Percentiles rank a stretch among this genome's conserved stretches.
Evolutionary conservation across 2,888 invertebrate genomes (phyloP).

Genomic region (Geophilus truncorum): DNA sequence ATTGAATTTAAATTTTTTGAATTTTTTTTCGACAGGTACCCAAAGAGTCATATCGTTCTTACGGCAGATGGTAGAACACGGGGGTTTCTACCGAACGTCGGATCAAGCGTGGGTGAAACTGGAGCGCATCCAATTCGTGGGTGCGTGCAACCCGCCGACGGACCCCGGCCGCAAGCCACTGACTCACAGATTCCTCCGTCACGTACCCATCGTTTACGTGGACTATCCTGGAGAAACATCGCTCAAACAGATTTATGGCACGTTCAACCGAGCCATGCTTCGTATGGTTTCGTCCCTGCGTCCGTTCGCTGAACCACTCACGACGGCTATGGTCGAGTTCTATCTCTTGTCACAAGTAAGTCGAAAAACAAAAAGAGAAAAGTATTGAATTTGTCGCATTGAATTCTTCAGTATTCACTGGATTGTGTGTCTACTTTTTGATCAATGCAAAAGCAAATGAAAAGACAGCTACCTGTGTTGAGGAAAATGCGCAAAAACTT

Average conservation of each 20-base stretch:
- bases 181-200: constrained; percentile 71
- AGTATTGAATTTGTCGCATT: no score
- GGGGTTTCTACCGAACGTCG: constrained; percentile 73
- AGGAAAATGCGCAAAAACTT: no score
- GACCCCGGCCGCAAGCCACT: constrained; percentile 97
- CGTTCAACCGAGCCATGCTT: constrained; percentile 97
- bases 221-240: constrained; percentile 99
- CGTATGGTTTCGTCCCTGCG: constrained; percentile 85
- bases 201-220: constrained; percentile 98
- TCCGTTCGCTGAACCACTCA: constrained; percentile 91
- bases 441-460: no score
- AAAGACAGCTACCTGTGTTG: no score
- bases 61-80: constrained; percentile 94
- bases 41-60: constrained; percentile 99
- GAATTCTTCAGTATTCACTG: no score
- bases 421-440: no score
- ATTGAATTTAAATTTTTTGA: not conserved
- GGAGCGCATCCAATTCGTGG: constrained; percentile 98
- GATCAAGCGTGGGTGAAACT: constrained; percentile 96
- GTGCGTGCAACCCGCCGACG: constrained; percentile 99
- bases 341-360: constrained; percentile 91
- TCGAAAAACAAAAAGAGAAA: no score
- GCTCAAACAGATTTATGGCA: constrained; percentile 96
- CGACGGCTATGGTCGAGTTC: constrained; percentile 98
- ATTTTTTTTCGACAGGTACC: constrained; percentile 47